Conservation (phyloP, 2,888 invertebrate genomes). For the Matsumyia berberina region DNA sequence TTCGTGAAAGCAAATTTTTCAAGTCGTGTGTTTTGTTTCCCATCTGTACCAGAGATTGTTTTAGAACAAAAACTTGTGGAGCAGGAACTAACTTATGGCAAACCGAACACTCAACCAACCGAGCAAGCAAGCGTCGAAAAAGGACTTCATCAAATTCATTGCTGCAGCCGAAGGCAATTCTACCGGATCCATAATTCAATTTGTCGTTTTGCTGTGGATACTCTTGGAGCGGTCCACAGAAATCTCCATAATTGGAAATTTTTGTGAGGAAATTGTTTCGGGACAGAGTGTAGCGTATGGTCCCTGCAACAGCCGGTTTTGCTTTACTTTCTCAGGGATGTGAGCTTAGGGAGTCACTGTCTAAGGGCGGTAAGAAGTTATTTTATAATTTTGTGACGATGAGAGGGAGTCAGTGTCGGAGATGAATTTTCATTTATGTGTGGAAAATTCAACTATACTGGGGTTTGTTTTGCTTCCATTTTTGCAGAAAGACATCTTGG, state of each 20-base stretch:
- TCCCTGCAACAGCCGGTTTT: conserved; percentile 2
- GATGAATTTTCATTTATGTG: neutral
- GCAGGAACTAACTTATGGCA: conserved; percentile 36
- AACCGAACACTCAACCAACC: neutral
- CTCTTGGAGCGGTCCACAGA: conserved; percentile 12
- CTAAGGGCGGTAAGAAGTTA: neutral
- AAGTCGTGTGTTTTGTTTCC: conserved; percentile 31
- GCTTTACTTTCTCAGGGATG: neutral
- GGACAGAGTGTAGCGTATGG: conserved; percentile 13
- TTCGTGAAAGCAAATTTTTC: conserved; percentile 30
- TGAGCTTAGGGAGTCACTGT: neutral
- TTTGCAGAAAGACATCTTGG: neutral
- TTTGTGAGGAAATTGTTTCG: conserved; percentile 38
- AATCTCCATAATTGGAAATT: conserved; percentile 50
- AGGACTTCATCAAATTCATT: conserved; percentile 39
- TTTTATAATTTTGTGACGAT: conserved; percentile 28
- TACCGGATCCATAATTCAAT: conserved; percentile 58
- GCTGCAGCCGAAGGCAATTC: conserved; percentile 34
- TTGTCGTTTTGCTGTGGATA: conserved; percentile 38
- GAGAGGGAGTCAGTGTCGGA: neutral
- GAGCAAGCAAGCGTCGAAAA: neutral
- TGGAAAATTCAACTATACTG: neutral
- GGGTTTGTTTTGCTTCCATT: neutral
- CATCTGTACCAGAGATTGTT: conserved; percentile 18
- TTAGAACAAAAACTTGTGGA: conserved; percentile 28